phyloP scores from a whole-genome alignment of 2,113 vertebrate genomes.

The Serilophus lunatus region DNA sequence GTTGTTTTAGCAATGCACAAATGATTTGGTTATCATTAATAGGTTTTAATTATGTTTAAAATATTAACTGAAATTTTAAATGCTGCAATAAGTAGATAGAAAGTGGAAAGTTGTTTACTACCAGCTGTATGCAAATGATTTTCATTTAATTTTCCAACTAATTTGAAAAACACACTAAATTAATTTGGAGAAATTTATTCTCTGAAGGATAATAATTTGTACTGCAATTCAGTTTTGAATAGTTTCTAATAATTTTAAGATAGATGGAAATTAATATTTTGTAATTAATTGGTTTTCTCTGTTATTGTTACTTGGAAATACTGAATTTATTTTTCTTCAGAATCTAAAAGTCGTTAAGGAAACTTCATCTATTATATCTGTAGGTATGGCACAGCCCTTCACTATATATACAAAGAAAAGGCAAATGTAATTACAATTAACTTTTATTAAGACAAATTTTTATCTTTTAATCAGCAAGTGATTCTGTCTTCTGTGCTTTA shows the following conservation, averaged over 20 bases:
- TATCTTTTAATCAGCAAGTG: background rate
- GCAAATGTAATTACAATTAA: constrained; percentile 14
- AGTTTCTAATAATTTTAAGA: constrained; percentile 42
- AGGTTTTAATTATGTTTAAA: background rate
- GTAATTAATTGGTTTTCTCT: constrained; percentile 27
- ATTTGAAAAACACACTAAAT: background rate
- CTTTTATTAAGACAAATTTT: background rate
- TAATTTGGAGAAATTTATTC: background rate
- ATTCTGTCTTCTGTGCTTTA: background rate
- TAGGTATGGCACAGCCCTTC: constrained; percentile 4
- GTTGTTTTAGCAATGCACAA: background rate
- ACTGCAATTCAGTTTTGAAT: background rate
- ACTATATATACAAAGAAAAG: constrained; percentile 36
- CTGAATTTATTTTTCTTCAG: constrained; percentile 37
- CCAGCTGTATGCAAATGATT: background rate
- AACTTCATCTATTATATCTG: constrained; percentile 30
- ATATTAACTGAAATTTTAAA: background rate
- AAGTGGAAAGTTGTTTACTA: background rate
- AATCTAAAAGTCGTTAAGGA: constrained; percentile 61
- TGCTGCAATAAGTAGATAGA: background rate
- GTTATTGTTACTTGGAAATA: constrained; percentile 41
- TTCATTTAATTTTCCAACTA: background rate
- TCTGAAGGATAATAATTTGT: background rate
- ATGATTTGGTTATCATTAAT: background rate
- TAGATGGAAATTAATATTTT: constrained; percentile 34